Base-by-base conservation (phyloP, 2,888 invertebrate genomes). In the Dasypolia templi region DNA sequence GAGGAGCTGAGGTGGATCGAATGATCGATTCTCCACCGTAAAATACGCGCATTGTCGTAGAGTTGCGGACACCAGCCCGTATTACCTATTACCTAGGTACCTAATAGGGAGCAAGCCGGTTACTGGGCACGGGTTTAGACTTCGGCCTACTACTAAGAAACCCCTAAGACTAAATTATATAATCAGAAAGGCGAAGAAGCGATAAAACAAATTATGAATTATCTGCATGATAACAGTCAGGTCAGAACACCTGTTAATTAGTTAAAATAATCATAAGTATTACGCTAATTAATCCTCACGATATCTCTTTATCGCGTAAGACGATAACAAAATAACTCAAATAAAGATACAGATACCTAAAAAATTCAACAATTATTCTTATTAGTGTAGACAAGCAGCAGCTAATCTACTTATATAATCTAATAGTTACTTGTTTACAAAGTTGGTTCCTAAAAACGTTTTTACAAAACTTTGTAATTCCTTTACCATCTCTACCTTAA, bases 221-320 rank as follows among this genome's bases (percentile, higher is more conserved):
- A 29, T 61, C 61, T 19, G 39, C 69, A 42, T 32, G 39, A 61
- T 32, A 61, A 75, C 75, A 55, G 19, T 19, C 26, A 53, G 22
- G 19, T 19, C 26, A 53, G 22, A 63, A 46, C 58, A 71, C 35
- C 63, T 76, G 63, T 63, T 76, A 76, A 77, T 76, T 63, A 76
- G n/a, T 59, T 26, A 71, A 32, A 39, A 49, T 42, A 61, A 75
- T 61, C 22, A 61, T 53, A 44, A n/a, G 35, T 53, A 44, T 26
- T 67, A 75, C 32, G 70, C 19, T 62, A 69, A 75, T 22, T 61
- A 70, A 39, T 77, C 26, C 49, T 29, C 56, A 58, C 56, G 56
- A 71, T 71, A 71, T 59, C n/a, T 71, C 44, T 26, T 26, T 77
- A 77, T 77, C 77, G 51, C 17, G 14, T 53, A 51, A 39, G 22